Conservation (phyloP, 2,888 invertebrate genomes). For the Drepanosiphum platanoidis region DNA sequence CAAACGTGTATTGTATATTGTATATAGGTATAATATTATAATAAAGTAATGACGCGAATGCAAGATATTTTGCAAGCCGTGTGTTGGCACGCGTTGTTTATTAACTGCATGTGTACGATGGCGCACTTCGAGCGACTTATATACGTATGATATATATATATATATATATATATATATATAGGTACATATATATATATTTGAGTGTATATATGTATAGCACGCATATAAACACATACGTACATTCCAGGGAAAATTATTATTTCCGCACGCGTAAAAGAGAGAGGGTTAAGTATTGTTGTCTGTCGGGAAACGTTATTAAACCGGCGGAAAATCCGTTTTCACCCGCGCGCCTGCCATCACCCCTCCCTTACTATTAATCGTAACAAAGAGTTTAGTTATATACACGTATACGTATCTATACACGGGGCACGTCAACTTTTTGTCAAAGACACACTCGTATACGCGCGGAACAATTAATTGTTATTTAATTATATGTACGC, state of each 20-base stretch:
- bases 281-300: constrained; percentile 16
- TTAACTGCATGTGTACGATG: not conserved
- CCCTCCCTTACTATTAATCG: not conserved
- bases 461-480: constrained; percentile 28
- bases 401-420: not conserved
- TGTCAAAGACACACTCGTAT: constrained; percentile 37
- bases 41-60: not conserved
- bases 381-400: not conserved
- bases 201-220: too few relatives aligned
- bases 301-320: constrained; percentile 48
- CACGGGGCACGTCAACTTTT: constrained; percentile 30
- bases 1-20: not conserved
- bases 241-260: constrained; percentile 38
- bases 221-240: not conserved
- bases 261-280: not conserved
- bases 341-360: not conserved
- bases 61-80: not conserved
- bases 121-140: not conserved
- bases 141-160: too few relatives aligned
- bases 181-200: too few relatives aligned
- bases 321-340: not conserved
- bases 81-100: not conserved
- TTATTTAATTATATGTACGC: constrained; percentile 40
- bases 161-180: too few relatives aligned
- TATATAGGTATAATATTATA: not conserved